These are phyloP conservation scores for Cryptotis parvus DNA, from an alignment of 2,113 vertebrate species.

Conservation along the genomic window DNA sequence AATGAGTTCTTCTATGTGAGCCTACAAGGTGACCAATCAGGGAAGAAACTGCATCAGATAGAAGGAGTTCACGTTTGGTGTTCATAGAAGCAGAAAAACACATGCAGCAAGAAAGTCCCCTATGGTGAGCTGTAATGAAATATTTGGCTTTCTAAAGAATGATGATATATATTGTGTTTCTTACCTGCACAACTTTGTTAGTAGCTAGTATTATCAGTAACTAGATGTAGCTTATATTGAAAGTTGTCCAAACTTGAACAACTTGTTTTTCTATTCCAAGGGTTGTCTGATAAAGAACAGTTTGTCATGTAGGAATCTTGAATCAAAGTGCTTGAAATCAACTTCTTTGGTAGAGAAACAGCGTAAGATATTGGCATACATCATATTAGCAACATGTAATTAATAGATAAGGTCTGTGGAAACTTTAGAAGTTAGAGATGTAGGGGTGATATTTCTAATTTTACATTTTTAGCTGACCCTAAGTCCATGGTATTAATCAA, in stretches of 20 bases:
- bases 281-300: not conserved
- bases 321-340: not conserved
- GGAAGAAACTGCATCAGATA: not conserved
- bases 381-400: not conserved
- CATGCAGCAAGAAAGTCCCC: not conserved
- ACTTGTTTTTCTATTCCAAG: constrained; percentile 19
- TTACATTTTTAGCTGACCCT: constrained; percentile 24
- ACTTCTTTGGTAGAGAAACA: not conserved
- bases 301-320: not conserved
- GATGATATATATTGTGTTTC: not conserved
- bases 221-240: constrained; percentile 5
- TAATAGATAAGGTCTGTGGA: not conserved
- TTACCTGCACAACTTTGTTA: not conserved
- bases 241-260: constrained; percentile 14
- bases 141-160: not conserved
- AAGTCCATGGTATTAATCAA: constrained; percentile 11
- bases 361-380: not conserved
- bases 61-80: not conserved
- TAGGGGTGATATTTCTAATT: not conserved
- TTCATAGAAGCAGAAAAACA: not conserved
- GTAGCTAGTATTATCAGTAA: not conserved
- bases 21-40: not conserved
- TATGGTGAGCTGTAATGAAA: not conserved
- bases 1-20: not conserved
- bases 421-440: not conserved